Evolutionary conservation across 2,888 invertebrate species (phyloP), one percentile per base, ranked within the genome.

Genomic region (Cryptocephalus moraei): DNA sequence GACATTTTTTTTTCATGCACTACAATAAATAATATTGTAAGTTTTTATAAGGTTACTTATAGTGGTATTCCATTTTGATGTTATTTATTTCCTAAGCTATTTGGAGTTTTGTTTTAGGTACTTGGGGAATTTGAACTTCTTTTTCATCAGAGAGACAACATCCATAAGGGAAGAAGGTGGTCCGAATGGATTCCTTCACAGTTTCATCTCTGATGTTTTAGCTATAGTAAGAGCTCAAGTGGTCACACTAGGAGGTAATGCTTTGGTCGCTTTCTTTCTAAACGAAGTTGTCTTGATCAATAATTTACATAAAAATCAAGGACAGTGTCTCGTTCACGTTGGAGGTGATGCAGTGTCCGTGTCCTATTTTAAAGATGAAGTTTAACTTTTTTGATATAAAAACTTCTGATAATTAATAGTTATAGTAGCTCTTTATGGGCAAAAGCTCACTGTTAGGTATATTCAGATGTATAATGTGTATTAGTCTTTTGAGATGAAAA

Each of bases 301-400:
- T 68, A 94, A 91, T 70, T 87, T 91, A 54, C 93, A 95, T 67
- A 95, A 95, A 72, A 96, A 95, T 73, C 96, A 95, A 93, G 92
- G 91, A 48, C 95, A 96, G 73, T 95, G 94, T 74, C 77, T 96
- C 51, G 84, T 96, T 53, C 94, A 93, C 58, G 90, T 96, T 10
- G 93, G 93, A 41, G 96, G 96, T 1, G 96, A 96, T 71, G 92
- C 91, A 2, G 93, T 94, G 3, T 81, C 80, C 57, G 84, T 87
- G 10, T 82, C 86, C 9, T 88, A 89, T 68, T 82, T 73, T 58
- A 68, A 75, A 47, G 76, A 78, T 47, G 67, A 69, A 14, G 38
- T 49, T 8, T 56, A 49, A 47, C 39, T 41, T 10, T 32, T 9
- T 31, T 36, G 12, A 47, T 39, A 22, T 22, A 22, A 22, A 22